Conservation (phyloP, 23 tunicate genomes). For the Diplosoma virens region DNA sequence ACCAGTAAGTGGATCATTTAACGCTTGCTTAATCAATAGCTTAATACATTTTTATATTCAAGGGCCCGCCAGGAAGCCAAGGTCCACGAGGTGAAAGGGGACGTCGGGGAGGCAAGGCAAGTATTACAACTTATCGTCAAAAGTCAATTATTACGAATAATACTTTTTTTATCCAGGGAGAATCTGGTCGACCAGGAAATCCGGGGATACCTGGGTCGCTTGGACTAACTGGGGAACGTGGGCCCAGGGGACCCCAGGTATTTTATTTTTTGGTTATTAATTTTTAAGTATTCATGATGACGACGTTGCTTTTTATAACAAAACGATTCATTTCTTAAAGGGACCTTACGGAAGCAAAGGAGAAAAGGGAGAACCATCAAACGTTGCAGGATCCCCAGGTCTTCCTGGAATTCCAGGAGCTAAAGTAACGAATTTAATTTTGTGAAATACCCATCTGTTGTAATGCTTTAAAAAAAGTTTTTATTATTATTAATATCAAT, state of each 20-base stretch:
- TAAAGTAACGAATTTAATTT: constrained; percentile 26
- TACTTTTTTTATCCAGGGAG: constrained; percentile 36
- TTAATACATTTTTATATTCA: not conserved
- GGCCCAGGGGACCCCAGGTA: constrained; percentile 76
- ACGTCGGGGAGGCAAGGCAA: constrained; percentile 34
- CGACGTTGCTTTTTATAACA: not conserved
- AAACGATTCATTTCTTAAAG: constrained; percentile 9
- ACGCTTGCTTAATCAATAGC: not conserved
- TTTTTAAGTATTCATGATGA: not conserved
- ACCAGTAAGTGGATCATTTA: not conserved
- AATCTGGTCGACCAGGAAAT: constrained; percentile 47
- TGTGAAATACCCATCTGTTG: too few species aligned
- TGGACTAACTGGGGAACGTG: constrained; percentile 58
- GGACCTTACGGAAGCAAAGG: constrained; percentile 53
- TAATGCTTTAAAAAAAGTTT: too few species aligned
- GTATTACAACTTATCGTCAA: not conserved
- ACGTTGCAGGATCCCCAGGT: constrained; percentile 62
- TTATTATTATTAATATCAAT: too few species aligned
- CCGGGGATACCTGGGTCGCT: constrained; percentile 38
- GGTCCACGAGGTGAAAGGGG: constrained; percentile 43
- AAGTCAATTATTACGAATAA: too few species aligned
- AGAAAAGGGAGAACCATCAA: constrained; percentile 81
- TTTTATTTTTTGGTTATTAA: not conserved
- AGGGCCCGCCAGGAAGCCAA: constrained; percentile 45
- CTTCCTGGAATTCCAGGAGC: constrained; percentile 48